phyloP scores from a whole-genome alignment of 2,113 vertebrate species.

The Hystrix cristata region DNA sequence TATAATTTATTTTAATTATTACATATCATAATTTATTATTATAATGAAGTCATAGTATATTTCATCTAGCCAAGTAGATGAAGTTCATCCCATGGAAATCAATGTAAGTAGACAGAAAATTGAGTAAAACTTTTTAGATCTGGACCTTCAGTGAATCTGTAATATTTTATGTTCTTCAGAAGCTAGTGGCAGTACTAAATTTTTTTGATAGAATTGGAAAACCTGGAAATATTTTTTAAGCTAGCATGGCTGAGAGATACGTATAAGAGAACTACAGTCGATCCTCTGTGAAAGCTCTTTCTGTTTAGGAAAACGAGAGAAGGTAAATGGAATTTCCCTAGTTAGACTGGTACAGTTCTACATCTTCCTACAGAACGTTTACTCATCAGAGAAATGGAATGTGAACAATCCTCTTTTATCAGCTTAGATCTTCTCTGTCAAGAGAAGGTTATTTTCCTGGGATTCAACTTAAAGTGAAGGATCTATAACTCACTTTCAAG shows the following conservation, averaged over 20 bases:
- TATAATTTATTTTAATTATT: background rate
- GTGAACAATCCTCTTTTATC: slow-evolving; percentile 53
- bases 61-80: background rate
- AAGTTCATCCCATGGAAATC: background rate
- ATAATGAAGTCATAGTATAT: background rate
- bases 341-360: background rate
- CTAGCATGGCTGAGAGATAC: background rate
- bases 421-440: slow-evolving; percentile 59
- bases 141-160: background rate
- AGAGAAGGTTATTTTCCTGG: slow-evolving; percentile 65
- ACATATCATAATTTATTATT: too few species aligned
- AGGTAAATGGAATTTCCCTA: slow-evolving; percentile 8
- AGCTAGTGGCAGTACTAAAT: background rate
- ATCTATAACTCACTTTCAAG: slow-evolving; percentile 70
- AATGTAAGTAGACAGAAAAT: background rate
- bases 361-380: slow-evolving; percentile 31
- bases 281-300: slow-evolving; percentile 35
- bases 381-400: slow-evolving; percentile 55
- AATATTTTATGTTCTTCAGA: slow-evolving; percentile 27
- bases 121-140: background rate
- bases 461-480: slow-evolving; percentile 72
- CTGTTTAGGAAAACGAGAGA: background rate
- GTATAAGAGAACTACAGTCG: background rate
- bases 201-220: background rate
- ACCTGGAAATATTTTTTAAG: slow-evolving; percentile 13